These are phyloP conservation scores for Columba guinea DNA, from an alignment of 2,797 vertebrate genomes.

Conservation along the genomic window DNA sequence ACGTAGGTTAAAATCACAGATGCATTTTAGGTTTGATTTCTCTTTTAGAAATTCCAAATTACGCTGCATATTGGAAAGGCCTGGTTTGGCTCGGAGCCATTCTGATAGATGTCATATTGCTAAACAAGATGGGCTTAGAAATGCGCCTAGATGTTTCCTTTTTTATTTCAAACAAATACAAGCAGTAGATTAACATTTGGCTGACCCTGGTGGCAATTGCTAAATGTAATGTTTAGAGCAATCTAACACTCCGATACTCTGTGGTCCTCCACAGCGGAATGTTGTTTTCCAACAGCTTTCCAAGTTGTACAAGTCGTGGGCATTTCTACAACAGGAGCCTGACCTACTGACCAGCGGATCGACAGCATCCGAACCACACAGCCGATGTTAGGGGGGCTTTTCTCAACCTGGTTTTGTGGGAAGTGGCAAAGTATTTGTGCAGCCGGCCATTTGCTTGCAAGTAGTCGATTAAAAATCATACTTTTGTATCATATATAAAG, in stretches of 20 bases:
- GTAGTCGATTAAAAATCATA: neutral
- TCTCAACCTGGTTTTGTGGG: neutral
- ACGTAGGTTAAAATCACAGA: conserved; percentile 51
- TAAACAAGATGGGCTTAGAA: conserved; percentile 66
- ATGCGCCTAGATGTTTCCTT: conserved; percentile 31
- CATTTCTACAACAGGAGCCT: neutral
- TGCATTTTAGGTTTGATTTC: conserved; percentile 41
- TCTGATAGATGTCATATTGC: conserved; percentile 52
- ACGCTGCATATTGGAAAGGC: neutral
- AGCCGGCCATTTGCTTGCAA: neutral
- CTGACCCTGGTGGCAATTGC: conserved; percentile 57
- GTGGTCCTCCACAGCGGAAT: neutral
- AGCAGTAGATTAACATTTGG: conserved; percentile 70
- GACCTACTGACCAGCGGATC: neutral
- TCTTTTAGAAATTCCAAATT: conserved; percentile 36
- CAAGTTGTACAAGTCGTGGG: neutral
- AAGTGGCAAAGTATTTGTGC: neutral
- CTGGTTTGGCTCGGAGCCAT: conserved; percentile 48
- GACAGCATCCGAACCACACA: neutral
- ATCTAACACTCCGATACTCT: conserved; percentile 12
- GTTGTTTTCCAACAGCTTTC: conserved; percentile 26
- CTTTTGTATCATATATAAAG: conserved; percentile 47
- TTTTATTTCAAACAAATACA: conserved; percentile 63
- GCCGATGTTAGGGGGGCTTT: rapidly evolving
- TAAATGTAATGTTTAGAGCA: conserved; percentile 51